Base-by-base conservation (phyloP, 37 sponge, comb jelly and placozoan genomes). In the Diacarnus erythraeanus region DNA sequence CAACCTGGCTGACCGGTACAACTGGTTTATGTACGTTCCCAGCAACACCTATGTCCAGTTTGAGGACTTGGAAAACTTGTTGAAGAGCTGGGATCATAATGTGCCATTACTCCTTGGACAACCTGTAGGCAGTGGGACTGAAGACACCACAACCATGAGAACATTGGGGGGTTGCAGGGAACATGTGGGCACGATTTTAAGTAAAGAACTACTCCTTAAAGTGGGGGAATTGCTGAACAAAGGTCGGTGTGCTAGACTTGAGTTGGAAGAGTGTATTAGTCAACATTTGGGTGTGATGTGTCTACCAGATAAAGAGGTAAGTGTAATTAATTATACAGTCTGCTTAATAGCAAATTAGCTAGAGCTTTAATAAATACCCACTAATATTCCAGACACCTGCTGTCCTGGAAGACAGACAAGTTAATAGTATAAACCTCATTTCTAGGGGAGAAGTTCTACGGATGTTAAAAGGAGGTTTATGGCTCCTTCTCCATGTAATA, bases 21-120 rank as follows among this genome's bases (percentile, higher is more conserved):
- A 94, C 72, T 94, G 95, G 95, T 94, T 91, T 59, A 81, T 94
- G 86, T 36, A 83, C 38, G 76, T 86, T 15, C 86, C 85, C 47
- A 89, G 88, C 69, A 86, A 91, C 66, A 70, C 82, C 20, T 94
- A 91, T 43, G 76, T 94, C 39, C 30, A 92, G 31, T 65, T 85
- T 0, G 72, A 81, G 4, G 59, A 59, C 20, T 57, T 91, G 37
- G 25, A 81, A n/a, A 22, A 75, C 23, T 82, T 91, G 29, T 61
- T 94, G 27, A 39, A 30, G 17, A 65, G 25, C 9, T 47, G 91
- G 39, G 84, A 94, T 38, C 84, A 87, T 31, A 37, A 35, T 21
- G 57, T 77, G 56, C 60, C 33, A 25, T 33, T 88, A 21, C 91
- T 81, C 58, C 57, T 94, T 35, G 89, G 92, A 1, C 76, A 77